Conservation (phyloP, 2,797 vertebrate species). For the Hypotaenidia philippensis region DNA sequence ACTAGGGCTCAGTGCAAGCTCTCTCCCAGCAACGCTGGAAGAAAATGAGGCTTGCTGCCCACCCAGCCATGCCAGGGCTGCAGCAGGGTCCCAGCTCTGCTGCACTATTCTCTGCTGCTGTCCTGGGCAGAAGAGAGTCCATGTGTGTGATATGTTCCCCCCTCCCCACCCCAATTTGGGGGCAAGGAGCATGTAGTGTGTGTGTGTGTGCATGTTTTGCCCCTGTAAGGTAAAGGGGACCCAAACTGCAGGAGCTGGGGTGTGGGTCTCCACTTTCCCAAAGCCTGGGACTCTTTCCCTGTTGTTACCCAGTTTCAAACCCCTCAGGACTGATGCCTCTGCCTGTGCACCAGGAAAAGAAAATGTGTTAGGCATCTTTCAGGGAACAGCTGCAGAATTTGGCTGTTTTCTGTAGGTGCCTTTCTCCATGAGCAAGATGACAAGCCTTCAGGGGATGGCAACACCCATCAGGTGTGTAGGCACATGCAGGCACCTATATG, state of each 20-base stretch:
- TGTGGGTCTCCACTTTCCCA: neutral
- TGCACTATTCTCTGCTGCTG: neutral
- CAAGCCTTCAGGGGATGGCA: neutral
- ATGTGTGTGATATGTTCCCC: too few species aligned
- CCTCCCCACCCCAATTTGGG: neutral
- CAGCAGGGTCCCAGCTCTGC: neutral
- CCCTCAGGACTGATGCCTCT: neutral
- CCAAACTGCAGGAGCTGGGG: neutral
- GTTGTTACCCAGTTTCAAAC: neutral
- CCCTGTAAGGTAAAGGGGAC: neutral
- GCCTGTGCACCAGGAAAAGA: neutral
- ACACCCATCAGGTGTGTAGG: rapidly evolving
- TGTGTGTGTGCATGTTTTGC: neutral
- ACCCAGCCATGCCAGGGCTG: neutral
- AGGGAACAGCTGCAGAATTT: neutral
- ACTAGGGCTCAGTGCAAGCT: conserved; percentile 51
- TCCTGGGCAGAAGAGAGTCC: neutral
- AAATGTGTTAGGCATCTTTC: rapidly evolving
- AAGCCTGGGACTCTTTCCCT: neutral
- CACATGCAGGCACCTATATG: rapidly evolving
- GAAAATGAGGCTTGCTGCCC: neutral
- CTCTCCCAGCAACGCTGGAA: conserved; percentile 50
- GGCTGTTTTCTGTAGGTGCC: neutral
- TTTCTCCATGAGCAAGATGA: neutral
- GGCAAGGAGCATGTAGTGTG: neutral